These are phyloP conservation scores for Motacilla alba DNA, from an alignment of 2,113 vertebrate genomes.

Conservation along the genomic window DNA sequence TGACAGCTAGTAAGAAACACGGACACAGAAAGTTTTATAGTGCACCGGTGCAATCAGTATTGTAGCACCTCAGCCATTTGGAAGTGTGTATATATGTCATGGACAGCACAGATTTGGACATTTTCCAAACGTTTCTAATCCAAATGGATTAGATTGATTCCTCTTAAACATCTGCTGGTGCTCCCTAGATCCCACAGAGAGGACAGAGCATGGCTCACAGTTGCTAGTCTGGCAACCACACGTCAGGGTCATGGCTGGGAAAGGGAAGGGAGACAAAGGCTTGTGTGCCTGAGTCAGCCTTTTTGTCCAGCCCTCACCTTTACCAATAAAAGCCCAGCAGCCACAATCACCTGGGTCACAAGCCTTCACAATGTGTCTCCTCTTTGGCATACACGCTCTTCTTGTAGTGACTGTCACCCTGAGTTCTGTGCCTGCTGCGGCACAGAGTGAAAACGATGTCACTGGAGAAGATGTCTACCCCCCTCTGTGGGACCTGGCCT, in stretches of 20 bases:
- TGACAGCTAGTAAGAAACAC: not conserved
- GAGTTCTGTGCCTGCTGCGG: rapidly evolving
- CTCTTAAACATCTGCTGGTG: not conserved
- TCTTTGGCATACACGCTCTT: not conserved
- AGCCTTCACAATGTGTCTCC: not conserved
- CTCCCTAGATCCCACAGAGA: not conserved
- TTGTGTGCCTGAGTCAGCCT: not conserved
- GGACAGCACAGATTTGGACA: not conserved
- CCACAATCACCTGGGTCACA: not conserved
- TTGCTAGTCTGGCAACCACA: not conserved
- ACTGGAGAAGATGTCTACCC: slow-evolving; percentile 43
- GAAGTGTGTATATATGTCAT: rapidly evolving
- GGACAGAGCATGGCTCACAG: not conserved
- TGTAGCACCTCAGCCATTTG: not conserved
- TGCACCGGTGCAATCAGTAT: rapidly evolving
- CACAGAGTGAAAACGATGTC: rapidly evolving
- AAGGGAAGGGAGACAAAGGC: not conserved
- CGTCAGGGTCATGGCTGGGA: not conserved
- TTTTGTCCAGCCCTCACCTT: not conserved
- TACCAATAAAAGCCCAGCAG: slow-evolving; percentile 26
- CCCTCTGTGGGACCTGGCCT: slow-evolving; percentile 72
- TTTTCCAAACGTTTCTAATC: not conserved
- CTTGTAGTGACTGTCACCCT: not conserved
- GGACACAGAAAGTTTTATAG: not conserved
- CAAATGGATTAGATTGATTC: not conserved